Conservation (phyloP, 2,113 vertebrate genomes). For the Candoia aspera region DNA sequence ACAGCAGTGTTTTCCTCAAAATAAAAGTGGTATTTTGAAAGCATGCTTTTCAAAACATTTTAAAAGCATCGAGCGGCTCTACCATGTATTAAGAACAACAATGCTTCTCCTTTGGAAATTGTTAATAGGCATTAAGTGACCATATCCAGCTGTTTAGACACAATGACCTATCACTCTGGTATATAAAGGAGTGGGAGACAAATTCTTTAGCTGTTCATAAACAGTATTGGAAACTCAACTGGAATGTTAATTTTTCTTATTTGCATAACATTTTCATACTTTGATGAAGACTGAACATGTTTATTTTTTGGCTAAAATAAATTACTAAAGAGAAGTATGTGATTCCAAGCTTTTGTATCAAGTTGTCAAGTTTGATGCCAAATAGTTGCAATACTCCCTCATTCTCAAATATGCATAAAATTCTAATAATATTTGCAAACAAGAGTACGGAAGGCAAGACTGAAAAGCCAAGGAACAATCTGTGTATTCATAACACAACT, state of each 20-base stretch:
- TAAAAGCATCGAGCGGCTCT: not conserved
- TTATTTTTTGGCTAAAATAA: not conserved
- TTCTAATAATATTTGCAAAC: slow-evolving; percentile 53
- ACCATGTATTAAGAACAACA: not conserved
- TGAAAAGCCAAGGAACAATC: slow-evolving; percentile 21
- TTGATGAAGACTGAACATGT: not conserved
- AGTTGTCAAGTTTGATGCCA: slow-evolving; percentile 41
- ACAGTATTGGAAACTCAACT: not conserved
- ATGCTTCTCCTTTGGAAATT: not conserved
- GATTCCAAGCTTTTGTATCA: slow-evolving; percentile 44
- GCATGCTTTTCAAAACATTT: not conserved
- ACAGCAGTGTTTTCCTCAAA: not conserved
- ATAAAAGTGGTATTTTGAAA: not conserved
- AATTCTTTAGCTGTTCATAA: not conserved
- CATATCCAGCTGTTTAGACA: not conserved
- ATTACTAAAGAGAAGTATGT: not conserved
- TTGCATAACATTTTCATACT: not conserved
- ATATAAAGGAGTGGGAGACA: not conserved
- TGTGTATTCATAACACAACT: slow-evolving; percentile 26
- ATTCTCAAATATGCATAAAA: slow-evolving; percentile 55
- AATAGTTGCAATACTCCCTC: slow-evolving; percentile 49
- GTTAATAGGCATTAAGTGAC: not conserved
- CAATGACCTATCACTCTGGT: not conserved
- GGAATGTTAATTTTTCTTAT: not conserved
- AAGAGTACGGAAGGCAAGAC: not conserved